Evolutionary conservation across 2,797 vertebrate genomes (phyloP), one percentile per base, ranked within the genome.

Genomic region (Eremophila alpestris): DNA sequence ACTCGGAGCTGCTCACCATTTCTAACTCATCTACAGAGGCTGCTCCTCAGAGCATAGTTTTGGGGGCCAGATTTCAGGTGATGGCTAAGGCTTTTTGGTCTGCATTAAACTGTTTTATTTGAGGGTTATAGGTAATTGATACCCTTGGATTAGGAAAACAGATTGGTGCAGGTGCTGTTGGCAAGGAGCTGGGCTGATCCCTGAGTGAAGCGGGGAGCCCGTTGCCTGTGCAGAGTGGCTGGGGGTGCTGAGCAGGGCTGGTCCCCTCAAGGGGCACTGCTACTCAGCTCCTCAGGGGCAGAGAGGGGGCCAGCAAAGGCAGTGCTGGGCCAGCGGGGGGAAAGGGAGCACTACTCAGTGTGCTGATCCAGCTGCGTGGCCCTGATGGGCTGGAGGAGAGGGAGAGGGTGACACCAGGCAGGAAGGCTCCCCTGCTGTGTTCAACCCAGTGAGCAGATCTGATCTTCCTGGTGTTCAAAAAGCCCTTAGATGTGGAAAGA

Each of bases 391-490:
- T 41, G 40, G 65, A 93, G 94, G 74, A 96, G 79, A 77, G 41
- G 63, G 77, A 92, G 78, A 85, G 88, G 86, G 49, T 43, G 68
- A 67, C 19, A 67, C 74, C 71, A 68, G 64, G 80, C 52, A 94
- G 91, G 73, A 93, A 79, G 54, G 75, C 27, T 76, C 78, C 21
- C 87, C 86, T 5, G 40, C 80, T 60, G 77, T 67, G 84, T 81
- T 83, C 54, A 85, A 49, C 77, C 82, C 71, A 63, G 38, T 62
- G 82, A 92, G 87, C 63, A 89, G 94, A 95, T 87, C 70, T 78
- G 56, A 43, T 96, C 88, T 95, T 96, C 82, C 92, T 82, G 83
- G 78, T 94, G 87, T 90, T 95, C 85, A 67, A 56, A 87, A 93
- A 95, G 87, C 80, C 69, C 65, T 65, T 81, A 84, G 94, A 74